Evolutionary conservation across 30 jellyfish, hydroid and myxozoan species (phyloP).

Genomic region (Catostylus mosaicus): DNA sequence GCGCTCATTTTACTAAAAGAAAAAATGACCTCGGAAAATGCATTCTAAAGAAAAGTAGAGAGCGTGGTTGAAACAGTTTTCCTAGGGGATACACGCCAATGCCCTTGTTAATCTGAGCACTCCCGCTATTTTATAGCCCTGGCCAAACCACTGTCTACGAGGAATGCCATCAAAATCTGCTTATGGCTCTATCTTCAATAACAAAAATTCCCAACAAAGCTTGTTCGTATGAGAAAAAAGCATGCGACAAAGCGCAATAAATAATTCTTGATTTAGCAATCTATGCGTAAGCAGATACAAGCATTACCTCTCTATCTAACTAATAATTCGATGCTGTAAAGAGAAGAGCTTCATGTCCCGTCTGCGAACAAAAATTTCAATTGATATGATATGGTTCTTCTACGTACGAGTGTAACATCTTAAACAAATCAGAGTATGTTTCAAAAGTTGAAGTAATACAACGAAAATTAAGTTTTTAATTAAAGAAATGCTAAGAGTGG

Average conservation of each 20-base stretch:
- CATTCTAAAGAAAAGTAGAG: background rate
- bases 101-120: no score
- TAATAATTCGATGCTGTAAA: background rate
- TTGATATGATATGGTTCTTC: background rate
- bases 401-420: background rate
- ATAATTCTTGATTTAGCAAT: background rate
- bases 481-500: no score
- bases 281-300: background rate
- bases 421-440: background rate
- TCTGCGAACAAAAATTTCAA: background rate
- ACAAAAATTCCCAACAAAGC: no score
- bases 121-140: no score
- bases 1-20: no score
- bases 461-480: no score
- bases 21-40: background rate
- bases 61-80: no score
- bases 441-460: background rate
- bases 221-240: background rate
- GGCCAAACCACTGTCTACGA: no score
- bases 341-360: background rate
- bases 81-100: no score
- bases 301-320: background rate
- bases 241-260: slow-evolving; percentile 5
- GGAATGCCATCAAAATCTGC: no score
- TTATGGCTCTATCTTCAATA: no score